Evolutionary conservation across 2,113 vertebrate genomes (phyloP), one percentile per base, ranked within the genome.

Genomic region (Mastomys coucha): DNA sequence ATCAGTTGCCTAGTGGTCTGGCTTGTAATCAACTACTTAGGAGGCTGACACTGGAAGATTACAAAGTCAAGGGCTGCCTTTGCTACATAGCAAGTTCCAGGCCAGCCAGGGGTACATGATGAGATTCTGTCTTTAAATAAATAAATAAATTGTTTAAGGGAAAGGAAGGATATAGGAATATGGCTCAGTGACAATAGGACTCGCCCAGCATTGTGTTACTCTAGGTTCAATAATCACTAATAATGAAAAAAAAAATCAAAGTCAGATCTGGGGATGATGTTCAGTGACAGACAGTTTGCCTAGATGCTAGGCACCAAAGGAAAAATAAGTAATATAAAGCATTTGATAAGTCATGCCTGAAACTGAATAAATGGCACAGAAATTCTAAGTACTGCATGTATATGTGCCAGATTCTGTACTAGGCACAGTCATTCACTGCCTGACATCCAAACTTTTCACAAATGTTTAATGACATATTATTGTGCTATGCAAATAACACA

Each of bases 301-400:
- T 49, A 53, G 24, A 22, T 67, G 16, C 42, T 49, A 6, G 42
- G 17, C 14, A 85, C 58, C 42, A 65, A 42, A 39, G 81, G 56
- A 60, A 85, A 81, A 84, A 84, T 84, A 14, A 84, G 58, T 73
- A 67, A 87, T 6, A 39, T 60, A 94, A 95, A 92, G 39, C 76
- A 88, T 85, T 92, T 65, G 91, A 45, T 75, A 36, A 81, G 84
- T 39, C 80, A 53, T 89, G 26, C 33, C 58, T 80, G 28, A 49
- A 56, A 73, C 53, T 96, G 93, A 87, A 20, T 73, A 70, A 78
- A 56, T 93, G 51, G 7, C 72, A 92, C 45, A 36, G 56, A 88
- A 92, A 20, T 36, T 67, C 45, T 95, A 95, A 95, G 63, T 72
- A 39, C 42, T 13, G 56, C 17, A 28, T 75, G 91, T 94, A 82